These are phyloP conservation scores for Hylaea fasciaria DNA, from an alignment of 2,888 invertebrate genomes.

Conservation along the genomic window DNA sequence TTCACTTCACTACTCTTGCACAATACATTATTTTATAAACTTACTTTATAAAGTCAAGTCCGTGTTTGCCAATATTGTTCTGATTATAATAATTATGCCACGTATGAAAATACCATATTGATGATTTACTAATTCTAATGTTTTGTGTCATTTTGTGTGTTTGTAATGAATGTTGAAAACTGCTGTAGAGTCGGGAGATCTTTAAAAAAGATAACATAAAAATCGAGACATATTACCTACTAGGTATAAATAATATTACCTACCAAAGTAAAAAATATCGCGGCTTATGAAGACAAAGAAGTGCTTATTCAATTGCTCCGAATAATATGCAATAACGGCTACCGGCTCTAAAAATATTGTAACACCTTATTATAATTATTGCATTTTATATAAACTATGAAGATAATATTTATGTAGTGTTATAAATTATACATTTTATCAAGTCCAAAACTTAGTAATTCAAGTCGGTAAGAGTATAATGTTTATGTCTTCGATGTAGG, in stretches of 20 bases:
- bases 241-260: too few species aligned
- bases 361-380: constrained; percentile 22
- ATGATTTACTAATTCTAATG: constrained; percentile 19
- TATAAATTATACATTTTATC: constrained; percentile 28
- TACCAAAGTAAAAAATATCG: too few species aligned
- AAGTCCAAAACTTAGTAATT: constrained; percentile 19
- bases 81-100: constrained; percentile 3
- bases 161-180: constrained; percentile 9
- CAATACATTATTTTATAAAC: constrained; percentile 20
- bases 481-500: constrained; percentile 37
- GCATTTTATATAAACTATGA: constrained; percentile 33
- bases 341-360: constrained; percentile 26
- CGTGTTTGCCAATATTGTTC: constrained; percentile 19
- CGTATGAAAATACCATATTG: constrained; percentile 5
- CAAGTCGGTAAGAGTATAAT: constrained; percentile 21
- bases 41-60: constrained; percentile 20
- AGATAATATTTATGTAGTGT: constrained; percentile 22
- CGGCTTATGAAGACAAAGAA: too few species aligned
- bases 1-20: constrained; percentile 39
- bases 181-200: constrained; percentile 12
- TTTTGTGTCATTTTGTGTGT: constrained; percentile 16
- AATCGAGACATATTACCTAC: too few species aligned
- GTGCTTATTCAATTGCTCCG: too few species aligned
- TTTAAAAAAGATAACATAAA: neutral
- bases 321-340: neutral